phyloP scores from a whole-genome alignment of 2,797 vertebrate genomes.

The Rhinella marina region DNA sequence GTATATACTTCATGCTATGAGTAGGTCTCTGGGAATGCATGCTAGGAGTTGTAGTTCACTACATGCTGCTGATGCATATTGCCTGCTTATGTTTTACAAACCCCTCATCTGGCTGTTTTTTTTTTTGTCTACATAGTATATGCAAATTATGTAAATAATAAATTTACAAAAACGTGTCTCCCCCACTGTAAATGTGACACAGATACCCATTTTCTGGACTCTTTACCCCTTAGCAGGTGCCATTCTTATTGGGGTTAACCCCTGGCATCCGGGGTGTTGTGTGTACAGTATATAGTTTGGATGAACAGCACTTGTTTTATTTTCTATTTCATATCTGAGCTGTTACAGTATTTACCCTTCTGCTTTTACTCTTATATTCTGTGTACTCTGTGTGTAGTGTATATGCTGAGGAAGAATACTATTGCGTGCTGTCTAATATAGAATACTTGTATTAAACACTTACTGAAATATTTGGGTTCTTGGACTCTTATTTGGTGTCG shows the following conservation, averaged over 20 bases:
- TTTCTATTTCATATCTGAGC: constrained; percentile 15
- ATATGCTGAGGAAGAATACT: not conserved
- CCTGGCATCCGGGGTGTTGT: not conserved
- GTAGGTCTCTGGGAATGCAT: too few species aligned
- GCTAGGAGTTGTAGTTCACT: too few species aligned
- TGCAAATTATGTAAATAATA: constrained; percentile 1
- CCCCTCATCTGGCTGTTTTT: too few species aligned
- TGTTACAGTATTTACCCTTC: constrained; percentile 43
- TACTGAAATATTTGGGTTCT: not conserved
- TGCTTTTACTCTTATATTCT: constrained; percentile 10
- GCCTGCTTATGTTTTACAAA: not conserved
- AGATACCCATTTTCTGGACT: not conserved
- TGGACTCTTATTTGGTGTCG: not conserved
- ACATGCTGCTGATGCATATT: too few species aligned
- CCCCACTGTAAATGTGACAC: not conserved
- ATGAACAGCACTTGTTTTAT: constrained; percentile 10
- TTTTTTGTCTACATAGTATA: not conserved
- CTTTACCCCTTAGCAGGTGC: not conserved
- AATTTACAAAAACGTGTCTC: not conserved
- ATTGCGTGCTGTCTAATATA: constrained; percentile 18
- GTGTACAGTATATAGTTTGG: too few species aligned
- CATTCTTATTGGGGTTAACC: not conserved
- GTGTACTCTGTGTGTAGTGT: constrained; percentile 35
- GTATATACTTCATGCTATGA: too few species aligned
- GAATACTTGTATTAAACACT: constrained; percentile 44